These are phyloP conservation scores for Macaca nemestrina DNA, from an alignment of 2,113 vertebrate species.

Conservation along the genomic window DNA sequence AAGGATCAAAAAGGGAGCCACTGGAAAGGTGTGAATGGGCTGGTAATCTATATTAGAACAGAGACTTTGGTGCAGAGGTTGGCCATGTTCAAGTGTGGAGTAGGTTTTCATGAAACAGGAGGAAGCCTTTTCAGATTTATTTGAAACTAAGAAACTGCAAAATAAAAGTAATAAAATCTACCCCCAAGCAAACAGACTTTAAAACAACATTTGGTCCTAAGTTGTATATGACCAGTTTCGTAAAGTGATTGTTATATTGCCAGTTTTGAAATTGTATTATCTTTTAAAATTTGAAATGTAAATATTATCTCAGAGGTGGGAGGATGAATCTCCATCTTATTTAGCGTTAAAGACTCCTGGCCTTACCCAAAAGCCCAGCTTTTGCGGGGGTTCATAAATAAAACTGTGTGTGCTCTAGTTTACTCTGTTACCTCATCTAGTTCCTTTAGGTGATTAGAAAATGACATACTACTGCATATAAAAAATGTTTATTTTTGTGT, in stretches of 20 bases:
- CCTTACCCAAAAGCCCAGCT: not conserved
- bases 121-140: not conserved
- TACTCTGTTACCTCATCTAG: not conserved
- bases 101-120: not conserved
- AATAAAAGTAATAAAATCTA: not conserved
- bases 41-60: not conserved
- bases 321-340: not conserved
- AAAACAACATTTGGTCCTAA: not conserved
- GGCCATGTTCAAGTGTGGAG: not conserved
- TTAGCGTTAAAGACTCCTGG: not conserved
- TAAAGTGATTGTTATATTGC: not conserved
- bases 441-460: not conserved
- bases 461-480: not conserved
- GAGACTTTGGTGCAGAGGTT: not conserved
- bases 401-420: not conserved
- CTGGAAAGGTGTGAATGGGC: not conserved
- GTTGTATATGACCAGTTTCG: not conserved
- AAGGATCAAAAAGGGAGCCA: not conserved
- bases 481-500: not conserved
- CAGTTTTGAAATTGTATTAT: not conserved
- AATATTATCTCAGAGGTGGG: not conserved
- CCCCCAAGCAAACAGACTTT: not conserved
- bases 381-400: not conserved
- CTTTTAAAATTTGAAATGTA: conserved; percentile 17
- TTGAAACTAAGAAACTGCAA: not conserved